These are phyloP conservation scores for Nycticebus coucang DNA, from an alignment of 2,113 vertebrate genomes.

Conservation along the genomic window DNA sequence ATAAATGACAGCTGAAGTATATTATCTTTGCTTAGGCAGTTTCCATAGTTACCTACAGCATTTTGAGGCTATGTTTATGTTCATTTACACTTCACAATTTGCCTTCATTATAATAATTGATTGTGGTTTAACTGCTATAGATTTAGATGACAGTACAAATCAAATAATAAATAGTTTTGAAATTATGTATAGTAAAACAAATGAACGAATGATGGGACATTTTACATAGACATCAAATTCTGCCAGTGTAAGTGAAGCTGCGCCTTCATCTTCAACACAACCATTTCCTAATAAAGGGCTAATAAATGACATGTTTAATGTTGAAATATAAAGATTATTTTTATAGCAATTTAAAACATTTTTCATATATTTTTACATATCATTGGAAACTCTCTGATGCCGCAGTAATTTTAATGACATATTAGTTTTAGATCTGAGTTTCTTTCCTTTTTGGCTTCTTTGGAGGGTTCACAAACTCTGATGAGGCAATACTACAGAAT, in stretches of 20 bases:
- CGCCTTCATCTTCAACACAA: neutral
- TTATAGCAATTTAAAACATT: neutral
- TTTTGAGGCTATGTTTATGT: neutral
- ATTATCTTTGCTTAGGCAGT: neutral
- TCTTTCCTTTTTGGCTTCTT: neutral
- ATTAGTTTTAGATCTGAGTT: neutral
- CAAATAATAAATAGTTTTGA: slow-evolving; percentile 18
- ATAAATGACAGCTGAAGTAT: neutral
- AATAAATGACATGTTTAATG: too few species aligned
- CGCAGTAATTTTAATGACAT: neutral
- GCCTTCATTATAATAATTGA: neutral
- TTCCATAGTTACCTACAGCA: neutral
- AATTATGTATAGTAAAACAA: slow-evolving; percentile 26
- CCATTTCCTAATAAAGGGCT: neutral
- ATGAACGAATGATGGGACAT: neutral
- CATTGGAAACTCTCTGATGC: neutral
- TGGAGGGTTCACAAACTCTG: neutral
- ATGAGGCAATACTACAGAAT: too few species aligned
- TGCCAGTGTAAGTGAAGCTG: neutral
- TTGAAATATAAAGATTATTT: neutral
- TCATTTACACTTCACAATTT: neutral
- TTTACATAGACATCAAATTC: neutral
- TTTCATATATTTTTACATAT: neutral
- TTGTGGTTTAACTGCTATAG: neutral
- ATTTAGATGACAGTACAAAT: neutral